A percentile compares a stretch with the other conserved stretches of the same genome.
These are phyloP conservation scores for Odontomyia ornata DNA, from an alignment of 2,888 invertebrate genomes.

Conservation along the genomic window DNA sequence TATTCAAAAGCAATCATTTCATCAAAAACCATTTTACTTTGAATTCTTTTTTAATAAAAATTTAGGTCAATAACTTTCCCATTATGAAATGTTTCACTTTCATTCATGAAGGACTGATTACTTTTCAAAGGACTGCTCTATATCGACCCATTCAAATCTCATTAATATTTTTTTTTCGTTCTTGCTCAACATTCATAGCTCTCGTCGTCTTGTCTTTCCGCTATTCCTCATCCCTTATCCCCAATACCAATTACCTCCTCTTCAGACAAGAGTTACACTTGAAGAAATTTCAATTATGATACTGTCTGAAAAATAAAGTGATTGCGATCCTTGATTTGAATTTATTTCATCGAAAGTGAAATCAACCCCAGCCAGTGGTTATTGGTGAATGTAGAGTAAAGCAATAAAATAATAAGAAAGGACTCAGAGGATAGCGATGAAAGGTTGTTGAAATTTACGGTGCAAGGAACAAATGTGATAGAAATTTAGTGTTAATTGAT, in stretches of 20 bases:
- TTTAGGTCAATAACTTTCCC: not conserved
- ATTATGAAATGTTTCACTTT: not conserved
- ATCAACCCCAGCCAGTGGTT: no score
- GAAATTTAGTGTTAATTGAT: no score
- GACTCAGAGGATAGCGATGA: no score
- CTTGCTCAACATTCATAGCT: not conserved
- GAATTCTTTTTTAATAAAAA: not conserved
- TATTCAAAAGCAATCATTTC: not conserved
- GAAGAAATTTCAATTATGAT: constrained; percentile 6
- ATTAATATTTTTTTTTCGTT: not conserved
- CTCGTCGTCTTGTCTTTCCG: no score
- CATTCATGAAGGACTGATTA: not conserved
- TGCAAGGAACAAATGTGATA: no score
- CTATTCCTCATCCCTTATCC: no score
- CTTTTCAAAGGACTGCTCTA: constrained; percentile 18
- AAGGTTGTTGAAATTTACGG: no score
- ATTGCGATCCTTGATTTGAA: not conserved
- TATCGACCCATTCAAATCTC: not conserved
- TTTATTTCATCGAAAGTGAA: not conserved
- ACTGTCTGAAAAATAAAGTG: not conserved
- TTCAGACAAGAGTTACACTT: not conserved
- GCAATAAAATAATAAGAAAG: no score
- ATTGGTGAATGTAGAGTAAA: no score
- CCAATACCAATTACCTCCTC: no score
- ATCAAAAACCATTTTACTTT: not conserved